Conservation (phyloP, 2,888 invertebrate species). For the Ennomos quercinarius region DNA sequence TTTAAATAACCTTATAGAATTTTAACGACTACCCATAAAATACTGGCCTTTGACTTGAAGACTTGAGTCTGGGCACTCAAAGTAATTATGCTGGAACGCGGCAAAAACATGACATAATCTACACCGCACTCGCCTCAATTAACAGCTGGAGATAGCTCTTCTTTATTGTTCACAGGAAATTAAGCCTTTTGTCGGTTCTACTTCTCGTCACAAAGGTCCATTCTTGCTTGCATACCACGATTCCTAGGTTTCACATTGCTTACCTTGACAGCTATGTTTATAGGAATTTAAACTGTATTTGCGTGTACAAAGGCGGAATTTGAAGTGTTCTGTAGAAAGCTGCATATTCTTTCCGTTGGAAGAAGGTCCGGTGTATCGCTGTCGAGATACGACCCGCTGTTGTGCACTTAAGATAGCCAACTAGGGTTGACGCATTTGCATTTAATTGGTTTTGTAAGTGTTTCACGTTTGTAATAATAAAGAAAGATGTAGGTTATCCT, state of each 20-base stretch:
- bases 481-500: no score
- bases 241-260: conserved; percentile 41
- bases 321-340: conserved; percentile 39
- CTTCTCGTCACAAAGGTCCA: conserved; percentile 52
- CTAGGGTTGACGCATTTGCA: conserved; percentile 54
- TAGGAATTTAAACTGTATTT: conserved; percentile 52
- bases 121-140: conserved; percentile 60
- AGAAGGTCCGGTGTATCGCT: conserved; percentile 61
- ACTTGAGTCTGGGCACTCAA: conserved; percentile 53
- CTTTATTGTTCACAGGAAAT: conserved; percentile 65
- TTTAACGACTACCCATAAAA: conserved; percentile 62
- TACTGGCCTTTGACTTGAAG: conserved; percentile 54
- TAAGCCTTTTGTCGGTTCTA: conserved; percentile 59
- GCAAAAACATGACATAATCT: conserved; percentile 67
- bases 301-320: conserved; percentile 45
- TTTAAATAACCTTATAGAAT: conserved; percentile 60
- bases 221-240: conserved; percentile 54
- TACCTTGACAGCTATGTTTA: conserved; percentile 45
- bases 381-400: conserved; percentile 61
- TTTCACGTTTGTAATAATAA: conserved; percentile 4
- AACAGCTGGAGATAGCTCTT: conserved; percentile 52
- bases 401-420: conserved; percentile 64
- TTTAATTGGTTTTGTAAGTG: conserved; percentile 35
- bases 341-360: conserved; percentile 54
- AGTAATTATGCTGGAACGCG: conserved; percentile 59